Conservation (phyloP, 2,113 vertebrate species). For the Chlorodrepanis virens region DNA sequence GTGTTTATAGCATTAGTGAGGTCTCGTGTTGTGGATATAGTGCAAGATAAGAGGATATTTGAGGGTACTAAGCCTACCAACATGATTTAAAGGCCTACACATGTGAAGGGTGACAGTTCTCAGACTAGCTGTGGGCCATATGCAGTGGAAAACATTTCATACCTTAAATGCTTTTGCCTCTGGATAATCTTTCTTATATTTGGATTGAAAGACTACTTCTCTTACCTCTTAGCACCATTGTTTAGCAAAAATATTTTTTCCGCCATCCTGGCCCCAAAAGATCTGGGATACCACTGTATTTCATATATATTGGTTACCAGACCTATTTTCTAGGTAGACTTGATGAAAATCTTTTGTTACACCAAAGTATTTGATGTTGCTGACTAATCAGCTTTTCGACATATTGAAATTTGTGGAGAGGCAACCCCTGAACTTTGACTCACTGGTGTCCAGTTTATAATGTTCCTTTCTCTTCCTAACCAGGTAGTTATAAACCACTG, state of each 20-base stretch:
- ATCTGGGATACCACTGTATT: background rate
- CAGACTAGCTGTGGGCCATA: background rate
- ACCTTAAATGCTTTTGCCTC: background rate
- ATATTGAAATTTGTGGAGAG: background rate
- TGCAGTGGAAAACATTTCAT: background rate
- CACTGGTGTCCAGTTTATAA: background rate
- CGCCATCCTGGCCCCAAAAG: background rate
- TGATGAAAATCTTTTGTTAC: background rate
- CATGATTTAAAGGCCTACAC: background rate
- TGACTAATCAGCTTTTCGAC: background rate
- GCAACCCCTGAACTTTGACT: background rate
- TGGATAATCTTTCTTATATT: background rate
- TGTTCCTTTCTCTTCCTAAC: background rate
- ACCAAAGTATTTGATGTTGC: fast-evolving
- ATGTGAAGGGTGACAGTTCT: background rate
- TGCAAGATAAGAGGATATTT: background rate
- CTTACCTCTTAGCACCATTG: background rate
- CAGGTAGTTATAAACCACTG: background rate
- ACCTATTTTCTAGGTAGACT: background rate
- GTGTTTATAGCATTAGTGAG: background rate
- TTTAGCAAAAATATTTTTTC: background rate
- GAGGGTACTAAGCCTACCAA: background rate
- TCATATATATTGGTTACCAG: background rate
- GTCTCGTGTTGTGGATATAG: background rate
- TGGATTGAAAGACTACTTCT: background rate